These are phyloP conservation scores for Psilopsiagon aurifrons DNA, from an alignment of 2,113 vertebrate species.

Conservation along the genomic window DNA sequence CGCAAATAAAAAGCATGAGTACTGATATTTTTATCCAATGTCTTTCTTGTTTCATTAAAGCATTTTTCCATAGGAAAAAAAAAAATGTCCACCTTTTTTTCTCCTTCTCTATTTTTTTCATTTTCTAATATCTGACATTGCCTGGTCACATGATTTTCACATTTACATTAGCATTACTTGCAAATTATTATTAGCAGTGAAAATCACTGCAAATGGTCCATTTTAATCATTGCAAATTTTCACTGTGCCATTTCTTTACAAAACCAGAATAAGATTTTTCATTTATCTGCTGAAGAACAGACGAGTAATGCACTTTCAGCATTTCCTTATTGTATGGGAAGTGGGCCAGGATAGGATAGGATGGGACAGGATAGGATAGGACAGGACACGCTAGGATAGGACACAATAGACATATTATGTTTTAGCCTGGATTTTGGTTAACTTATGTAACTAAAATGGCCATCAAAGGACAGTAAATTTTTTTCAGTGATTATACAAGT, in stretches of 20 bases:
- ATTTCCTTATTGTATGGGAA: background rate
- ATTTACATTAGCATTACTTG: background rate
- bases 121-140: background rate
- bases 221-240: background rate
- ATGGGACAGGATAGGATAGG: no score
- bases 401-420: background rate
- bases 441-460: background rate
- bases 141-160: background rate
- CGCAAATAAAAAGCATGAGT: background rate
- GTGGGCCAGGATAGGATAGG: background rate
- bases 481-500: background rate
- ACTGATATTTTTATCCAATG: background rate
- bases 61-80: background rate
- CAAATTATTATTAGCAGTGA: background rate
- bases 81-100: accelerated
- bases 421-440: background rate
- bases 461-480: background rate
- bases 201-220: background rate
- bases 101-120: accelerated
- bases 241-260: background rate
- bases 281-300: background rate
- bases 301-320: background rate
- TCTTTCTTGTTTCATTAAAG: background rate
- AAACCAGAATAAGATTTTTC: background rate
- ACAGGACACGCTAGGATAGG: background rate